Evolutionary conservation across 1,140 invertebrate genomes (phyloP).

Genomic region (Atta colombica): DNA sequence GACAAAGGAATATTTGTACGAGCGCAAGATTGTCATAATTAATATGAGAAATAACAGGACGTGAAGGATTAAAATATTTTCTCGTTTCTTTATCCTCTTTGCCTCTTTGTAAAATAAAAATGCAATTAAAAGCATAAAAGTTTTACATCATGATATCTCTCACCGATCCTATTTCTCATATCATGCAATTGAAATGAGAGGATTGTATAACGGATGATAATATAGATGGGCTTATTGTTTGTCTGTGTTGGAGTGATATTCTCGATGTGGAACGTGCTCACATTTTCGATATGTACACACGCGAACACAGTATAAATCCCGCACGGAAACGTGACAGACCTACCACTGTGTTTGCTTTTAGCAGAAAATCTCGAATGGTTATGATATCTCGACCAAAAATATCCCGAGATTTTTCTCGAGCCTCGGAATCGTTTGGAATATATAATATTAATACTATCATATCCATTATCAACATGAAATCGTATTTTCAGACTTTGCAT

Average conservation of each 20-base stretch:
- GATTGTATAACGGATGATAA: constrained; percentile 16
- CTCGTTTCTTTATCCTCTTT: neutral
- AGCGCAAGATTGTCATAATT: neutral
- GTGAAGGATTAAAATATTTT: neutral
- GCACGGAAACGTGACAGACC: constrained; percentile 30
- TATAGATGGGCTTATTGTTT: constrained; percentile 8
- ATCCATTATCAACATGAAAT: constrained; percentile 15
- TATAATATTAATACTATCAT: no score
- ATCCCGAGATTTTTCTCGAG: neutral
- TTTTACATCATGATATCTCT: neutral
- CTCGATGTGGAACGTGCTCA: constrained; percentile 33
- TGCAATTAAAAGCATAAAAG: neutral
- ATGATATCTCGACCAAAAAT: constrained; percentile 22
- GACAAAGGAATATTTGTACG: neutral
- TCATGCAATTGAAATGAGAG: constrained; percentile 20
- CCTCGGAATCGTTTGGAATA: neutral
- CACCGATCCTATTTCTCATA: neutral
- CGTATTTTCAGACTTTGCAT: neutral
- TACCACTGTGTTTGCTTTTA: constrained; percentile 43
- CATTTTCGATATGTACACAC: constrained; percentile 42
- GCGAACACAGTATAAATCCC: constrained; percentile 40
- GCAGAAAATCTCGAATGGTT: constrained; percentile 15
- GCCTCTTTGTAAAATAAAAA: neutral
- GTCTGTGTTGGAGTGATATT: constrained; percentile 35
- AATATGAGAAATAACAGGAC: neutral